Evolutionary conservation across 2,888 invertebrate genomes (phyloP).

Genomic region (Amphipyra berbera): DNA sequence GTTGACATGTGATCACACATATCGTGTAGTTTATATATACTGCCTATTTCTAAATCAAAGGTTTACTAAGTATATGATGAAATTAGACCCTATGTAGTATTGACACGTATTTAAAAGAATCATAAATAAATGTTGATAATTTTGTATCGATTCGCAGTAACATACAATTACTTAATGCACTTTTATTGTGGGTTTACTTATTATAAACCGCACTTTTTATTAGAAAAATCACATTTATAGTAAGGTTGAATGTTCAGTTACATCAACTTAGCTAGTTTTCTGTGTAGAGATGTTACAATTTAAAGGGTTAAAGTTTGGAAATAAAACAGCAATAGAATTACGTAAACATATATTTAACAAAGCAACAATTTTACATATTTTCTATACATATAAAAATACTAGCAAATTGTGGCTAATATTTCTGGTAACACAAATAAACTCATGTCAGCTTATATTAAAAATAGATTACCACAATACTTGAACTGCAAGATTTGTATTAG

Average conservation of each 20-base stretch:
- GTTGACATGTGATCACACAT: conserved; percentile 63
- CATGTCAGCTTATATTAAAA: not conserved
- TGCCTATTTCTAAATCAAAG: conserved; percentile 75
- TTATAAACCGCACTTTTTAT: not conserved
- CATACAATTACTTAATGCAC: conserved; percentile 25
- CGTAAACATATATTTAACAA: conserved; percentile 31
- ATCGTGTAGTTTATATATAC: conserved; percentile 74
- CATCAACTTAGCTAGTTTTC: too few relatives aligned
- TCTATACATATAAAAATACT: not conserved
- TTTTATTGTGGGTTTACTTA: conserved; percentile 7
- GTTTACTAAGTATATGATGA: conserved; percentile 72
- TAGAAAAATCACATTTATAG: too few relatives aligned
- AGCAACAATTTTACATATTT: conserved; percentile 6
- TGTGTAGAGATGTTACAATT: too few relatives aligned
- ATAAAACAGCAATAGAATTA: conserved; percentile 19
- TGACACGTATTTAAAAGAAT: conserved; percentile 72
- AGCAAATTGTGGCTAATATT: not conserved
- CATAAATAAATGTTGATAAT: conserved; percentile 23
- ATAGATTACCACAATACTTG: not conserved
- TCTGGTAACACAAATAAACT: not conserved
- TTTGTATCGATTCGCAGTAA: conserved; percentile 14
- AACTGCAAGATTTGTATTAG: conserved; percentile 8
- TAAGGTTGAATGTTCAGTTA: too few relatives aligned
- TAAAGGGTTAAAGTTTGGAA: not conserved
- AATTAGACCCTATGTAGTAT: conserved; percentile 57